Evolutionary conservation across 2,888 invertebrate species (phyloP).

Genomic region (Mimumesa dahlbomi): DNA sequence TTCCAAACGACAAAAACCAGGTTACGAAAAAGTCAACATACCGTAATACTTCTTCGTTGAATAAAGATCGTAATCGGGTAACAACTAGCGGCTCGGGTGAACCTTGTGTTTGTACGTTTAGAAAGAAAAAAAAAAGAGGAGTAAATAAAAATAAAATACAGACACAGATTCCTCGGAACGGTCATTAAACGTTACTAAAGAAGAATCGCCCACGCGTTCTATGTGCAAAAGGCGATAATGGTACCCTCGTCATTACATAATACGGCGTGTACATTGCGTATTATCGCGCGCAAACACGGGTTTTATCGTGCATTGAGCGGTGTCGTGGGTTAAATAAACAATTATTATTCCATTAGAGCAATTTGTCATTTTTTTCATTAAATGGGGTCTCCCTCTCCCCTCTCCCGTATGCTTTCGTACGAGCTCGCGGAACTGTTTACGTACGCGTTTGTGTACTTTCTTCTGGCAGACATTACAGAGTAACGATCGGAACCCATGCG

Average conservation of each 20-base stretch:
- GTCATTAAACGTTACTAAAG: conserved; percentile 43
- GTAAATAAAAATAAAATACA: conserved; percentile 2
- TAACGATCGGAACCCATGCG: too few relatives aligned
- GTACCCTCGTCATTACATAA: conserved; percentile 56
- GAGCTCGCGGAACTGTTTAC: not conserved
- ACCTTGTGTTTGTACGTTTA: too few relatives aligned
- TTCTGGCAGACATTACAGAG: conserved; percentile 5
- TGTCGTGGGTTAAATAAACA: conserved; percentile 34
- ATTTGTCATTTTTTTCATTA: conserved; percentile 27
- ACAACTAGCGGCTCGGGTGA: too few relatives aligned
- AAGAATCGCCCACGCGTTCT: conserved; percentile 49
- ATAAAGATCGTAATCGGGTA: not conserved
- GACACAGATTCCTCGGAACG: conserved; percentile 25
- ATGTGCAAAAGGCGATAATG: conserved; percentile 53
- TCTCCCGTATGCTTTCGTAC: too few relatives aligned
- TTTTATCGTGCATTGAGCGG: conserved; percentile 33
- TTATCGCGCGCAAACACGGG: conserved; percentile 41
- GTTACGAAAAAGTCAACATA: conserved; percentile 29
- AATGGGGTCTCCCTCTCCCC: too few relatives aligned
- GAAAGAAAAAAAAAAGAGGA: not conserved
- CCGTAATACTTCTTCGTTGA: too few relatives aligned
- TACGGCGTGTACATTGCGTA: conserved; percentile 15
- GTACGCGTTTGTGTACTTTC: conserved; percentile 14
- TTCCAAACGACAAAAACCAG: too few relatives aligned
- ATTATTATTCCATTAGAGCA: conserved; percentile 24